Evolutionary conservation across 2,113 vertebrate genomes (phyloP), one percentile per base, ranked within the genome.

Genomic region (Protobothrops mucrosquamatus): DNA sequence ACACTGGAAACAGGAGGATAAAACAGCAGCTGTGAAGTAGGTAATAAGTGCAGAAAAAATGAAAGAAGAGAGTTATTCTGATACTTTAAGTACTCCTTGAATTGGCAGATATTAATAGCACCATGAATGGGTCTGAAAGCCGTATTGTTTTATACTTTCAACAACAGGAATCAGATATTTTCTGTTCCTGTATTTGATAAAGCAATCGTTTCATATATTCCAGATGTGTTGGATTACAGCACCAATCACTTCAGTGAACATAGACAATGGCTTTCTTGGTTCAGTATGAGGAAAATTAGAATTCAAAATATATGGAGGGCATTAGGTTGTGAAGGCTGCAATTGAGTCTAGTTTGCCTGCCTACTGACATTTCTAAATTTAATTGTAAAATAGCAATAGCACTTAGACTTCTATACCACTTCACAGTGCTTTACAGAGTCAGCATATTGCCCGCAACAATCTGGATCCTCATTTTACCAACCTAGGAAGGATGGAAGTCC

Each of bases 1-100:
- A 92, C 61, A 92, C 87, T 81, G 87, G 87, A 57, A 92, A 89
- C 24, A 15, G 64, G 64, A 34, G 34, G 87, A 15, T 89, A 89
- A 92, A 89, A 89, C 92, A 89, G 87, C 87, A 92, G 92, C 92
- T 89, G 64, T 26, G 52, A 56, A 43, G 18, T 69, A 92, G 57
- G 86, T 92, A 92, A 69, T 88, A 92, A 88, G 85, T 64, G 29
- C 85, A 24, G 15, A 56, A 54, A 81, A 46, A 51, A 55, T 48
- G 48, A 89, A 92, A 52, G 8, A 88, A 48, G 8, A 88, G n/a
- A 56, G 34, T 56, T 18, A 81, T 89, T 56, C 52, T 46, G 52
- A 56, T 57, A 34, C 46, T 89, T 81, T 89, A 92, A 85, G 57
- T 18, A 54, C 6, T 57, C 39, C 57, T 88, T 23, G 24, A 24